These are phyloP conservation scores for Varanus salvator DNA, from an alignment of 2,113 vertebrate genomes.

Conservation along the genomic window DNA sequence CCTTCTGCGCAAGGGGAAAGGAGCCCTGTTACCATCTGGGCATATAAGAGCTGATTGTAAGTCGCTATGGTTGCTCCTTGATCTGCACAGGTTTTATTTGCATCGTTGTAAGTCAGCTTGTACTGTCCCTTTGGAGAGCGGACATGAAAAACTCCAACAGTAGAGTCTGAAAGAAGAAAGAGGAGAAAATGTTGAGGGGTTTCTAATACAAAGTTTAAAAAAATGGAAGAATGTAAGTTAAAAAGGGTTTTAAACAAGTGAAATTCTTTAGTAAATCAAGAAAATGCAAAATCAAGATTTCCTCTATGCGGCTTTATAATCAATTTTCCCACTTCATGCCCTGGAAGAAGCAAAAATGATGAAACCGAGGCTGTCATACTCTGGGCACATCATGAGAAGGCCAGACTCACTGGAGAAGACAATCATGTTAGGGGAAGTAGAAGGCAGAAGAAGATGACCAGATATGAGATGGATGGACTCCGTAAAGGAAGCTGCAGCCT, in stretches of 20 bases:
- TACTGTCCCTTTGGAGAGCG: slow-evolving; percentile 84
- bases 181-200: background rate
- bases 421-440: no score
- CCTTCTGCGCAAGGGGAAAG: fast-evolving
- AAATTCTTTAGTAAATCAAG: background rate
- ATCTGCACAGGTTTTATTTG: slow-evolving; percentile 78
- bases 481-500: no score
- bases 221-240: background rate
- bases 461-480: no score
- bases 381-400: no score
- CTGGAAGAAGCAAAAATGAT: no score
- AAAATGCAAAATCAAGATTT: background rate
- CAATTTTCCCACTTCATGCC: background rate
- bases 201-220: no score
- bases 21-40: slow-evolving; percentile 83
- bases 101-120: slow-evolving; percentile 83
- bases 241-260: background rate
- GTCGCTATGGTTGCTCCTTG: slow-evolving; percentile 84
- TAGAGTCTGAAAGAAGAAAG: slow-evolving; percentile 79
- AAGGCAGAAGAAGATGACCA: no score
- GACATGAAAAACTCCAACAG: slow-evolving; percentile 88
- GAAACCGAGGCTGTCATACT: no score
- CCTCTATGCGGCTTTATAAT: background rate
- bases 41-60: slow-evolving; percentile 88
- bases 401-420: no score